Conservation (phyloP, 2,113 vertebrate species). For the Choloepus hoffmanni region DNA sequence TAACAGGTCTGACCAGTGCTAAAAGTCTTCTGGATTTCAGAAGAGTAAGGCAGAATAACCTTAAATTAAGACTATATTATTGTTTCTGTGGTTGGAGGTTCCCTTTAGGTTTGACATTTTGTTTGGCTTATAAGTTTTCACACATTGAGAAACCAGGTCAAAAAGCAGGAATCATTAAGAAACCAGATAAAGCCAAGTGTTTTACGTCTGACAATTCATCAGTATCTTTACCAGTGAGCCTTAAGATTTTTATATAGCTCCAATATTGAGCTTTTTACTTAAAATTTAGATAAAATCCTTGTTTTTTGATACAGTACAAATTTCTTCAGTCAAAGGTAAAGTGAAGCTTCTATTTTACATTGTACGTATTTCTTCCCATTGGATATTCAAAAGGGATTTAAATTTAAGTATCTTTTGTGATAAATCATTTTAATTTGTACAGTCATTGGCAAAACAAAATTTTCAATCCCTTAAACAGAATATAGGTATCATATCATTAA, state of each 20-base stretch:
- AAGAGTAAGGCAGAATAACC: conserved; percentile 34
- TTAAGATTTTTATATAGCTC: conserved; percentile 77
- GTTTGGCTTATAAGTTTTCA: conserved; percentile 57
- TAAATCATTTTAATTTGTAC: conserved; percentile 40
- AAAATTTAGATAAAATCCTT: conserved; percentile 60
- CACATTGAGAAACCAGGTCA: conserved; percentile 44
- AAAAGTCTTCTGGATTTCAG: conserved; percentile 39
- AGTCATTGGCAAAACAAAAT: conserved; percentile 45
- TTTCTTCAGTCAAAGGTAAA: conserved; percentile 34
- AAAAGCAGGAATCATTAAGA: conserved; percentile 39
- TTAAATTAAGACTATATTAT: background rate
- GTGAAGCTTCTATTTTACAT: conserved; percentile 72
- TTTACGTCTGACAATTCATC: conserved; percentile 65
- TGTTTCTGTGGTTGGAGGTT: conserved; percentile 31
- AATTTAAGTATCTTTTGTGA: conserved; percentile 69
- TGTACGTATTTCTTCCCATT: conserved; percentile 62
- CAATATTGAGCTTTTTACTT: conserved; percentile 65
- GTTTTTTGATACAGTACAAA: conserved; percentile 64
- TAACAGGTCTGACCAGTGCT: conserved; percentile 3
- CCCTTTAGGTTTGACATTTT: conserved; percentile 43
- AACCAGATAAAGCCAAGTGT: conserved; percentile 67
- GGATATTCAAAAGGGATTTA: conserved; percentile 60
- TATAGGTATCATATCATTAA: background rate
- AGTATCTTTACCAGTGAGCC: conserved; percentile 81
- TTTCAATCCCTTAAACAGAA: background rate